A percentile compares a stretch with the other conserved stretches of the same genome.
Evolutionary conservation across 2,888 invertebrate genomes (phyloP).

Genomic region (Alentia gelatinosa): DNA sequence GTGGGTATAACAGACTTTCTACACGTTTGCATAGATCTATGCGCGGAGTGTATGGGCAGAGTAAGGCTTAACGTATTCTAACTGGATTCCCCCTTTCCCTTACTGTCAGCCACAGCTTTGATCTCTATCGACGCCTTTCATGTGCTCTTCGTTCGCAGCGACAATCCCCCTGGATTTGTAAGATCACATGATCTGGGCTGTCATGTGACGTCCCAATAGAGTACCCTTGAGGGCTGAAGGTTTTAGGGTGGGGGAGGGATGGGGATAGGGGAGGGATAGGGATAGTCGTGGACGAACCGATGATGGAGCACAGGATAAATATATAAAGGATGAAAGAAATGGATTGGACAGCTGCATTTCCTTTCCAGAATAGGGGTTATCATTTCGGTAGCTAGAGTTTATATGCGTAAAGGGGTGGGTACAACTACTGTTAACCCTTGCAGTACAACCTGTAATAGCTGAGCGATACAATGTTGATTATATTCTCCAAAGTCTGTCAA

Average conservation of each 20-base stretch:
- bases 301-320: neutral
- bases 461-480: too few relatives aligned
- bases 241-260: neutral
- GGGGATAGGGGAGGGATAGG: too few relatives aligned
- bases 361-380: too few relatives aligned
- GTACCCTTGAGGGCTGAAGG: neutral
- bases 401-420: too few relatives aligned
- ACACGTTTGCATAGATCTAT: neutral
- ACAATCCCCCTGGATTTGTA: neutral
- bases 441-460: too few relatives aligned
- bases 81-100: too few relatives aligned
- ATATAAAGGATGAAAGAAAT: neutral
- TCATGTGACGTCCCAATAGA: neutral
- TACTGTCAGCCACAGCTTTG: neutral
- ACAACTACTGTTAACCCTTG: too few relatives aligned
- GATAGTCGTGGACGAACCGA: too few relatives aligned
- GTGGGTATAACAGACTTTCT: too few relatives aligned
- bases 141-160: neutral
- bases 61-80: neutral
- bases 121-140: neutral
- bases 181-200: neutral
- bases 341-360: neutral
- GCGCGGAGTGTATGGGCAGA: neutral
- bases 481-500: too few relatives aligned
- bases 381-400: too few relatives aligned